Evolutionary conservation across 1,140 invertebrate genomes (phyloP).

Genomic region (Aphelenchoides avenae): DNA sequence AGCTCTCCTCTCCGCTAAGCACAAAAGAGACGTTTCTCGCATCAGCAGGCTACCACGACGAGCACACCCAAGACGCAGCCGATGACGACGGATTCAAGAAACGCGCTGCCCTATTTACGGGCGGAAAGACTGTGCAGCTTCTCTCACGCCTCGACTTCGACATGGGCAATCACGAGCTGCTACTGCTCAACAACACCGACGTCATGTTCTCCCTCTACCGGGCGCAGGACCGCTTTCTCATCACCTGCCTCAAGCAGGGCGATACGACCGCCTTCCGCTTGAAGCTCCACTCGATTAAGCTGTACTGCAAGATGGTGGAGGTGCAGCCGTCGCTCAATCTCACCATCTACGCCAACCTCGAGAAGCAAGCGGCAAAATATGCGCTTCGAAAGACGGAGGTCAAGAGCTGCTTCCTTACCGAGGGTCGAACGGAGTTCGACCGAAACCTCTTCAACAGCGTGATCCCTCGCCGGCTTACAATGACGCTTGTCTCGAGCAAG

Average conservation of each 20-base stretch:
- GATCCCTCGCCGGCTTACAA: too few relatives aligned
- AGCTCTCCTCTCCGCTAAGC: slow-evolving; percentile 8
- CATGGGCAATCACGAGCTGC: slow-evolving; percentile 25
- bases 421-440: neutral
- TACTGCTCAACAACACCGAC: slow-evolving; percentile 26
- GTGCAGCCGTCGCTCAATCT: slow-evolving; percentile 23
- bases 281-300: slow-evolving; percentile 7
- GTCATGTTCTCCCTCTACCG: slow-evolving; percentile 16
- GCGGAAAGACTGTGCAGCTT: slow-evolving; percentile 11
- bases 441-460: too few relatives aligned
- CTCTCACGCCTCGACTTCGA: slow-evolving; percentile 35
- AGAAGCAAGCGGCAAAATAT: slow-evolving; percentile 10
- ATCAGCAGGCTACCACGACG: slow-evolving; percentile 15
- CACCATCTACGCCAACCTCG: slow-evolving; percentile 9
- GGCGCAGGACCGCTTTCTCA: slow-evolving; percentile 11
- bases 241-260: slow-evolving; percentile 3
- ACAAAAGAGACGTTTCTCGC: slow-evolving; percentile 13
- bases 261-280: slow-evolving; percentile 1
- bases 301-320: slow-evolving; percentile 21
- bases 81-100: slow-evolving; percentile 12
- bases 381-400: slow-evolving; percentile 17
- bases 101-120: neutral
- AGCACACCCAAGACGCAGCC: neutral
- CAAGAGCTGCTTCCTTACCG: neutral
- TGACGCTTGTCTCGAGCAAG: too few relatives aligned